Percentiles rank a stretch among this genome's conserved stretches.
phyloP scores from a whole-genome alignment of 2,888 invertebrate genomes.

The Cyaniris semiargus region DNA sequence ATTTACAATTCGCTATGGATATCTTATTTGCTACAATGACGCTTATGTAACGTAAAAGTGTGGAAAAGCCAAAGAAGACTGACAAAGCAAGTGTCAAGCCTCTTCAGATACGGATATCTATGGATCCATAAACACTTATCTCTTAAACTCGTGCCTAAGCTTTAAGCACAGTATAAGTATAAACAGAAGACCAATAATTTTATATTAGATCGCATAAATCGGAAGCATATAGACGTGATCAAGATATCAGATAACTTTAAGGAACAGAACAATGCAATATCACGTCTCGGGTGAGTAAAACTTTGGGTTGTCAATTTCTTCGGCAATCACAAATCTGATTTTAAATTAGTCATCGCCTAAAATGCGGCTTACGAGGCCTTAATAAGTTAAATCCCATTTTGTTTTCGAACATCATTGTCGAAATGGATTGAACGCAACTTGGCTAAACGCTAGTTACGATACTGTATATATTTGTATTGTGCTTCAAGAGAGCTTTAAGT shows the following conservation, averaged over 20 bases:
- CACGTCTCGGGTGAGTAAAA: no score
- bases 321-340: no score
- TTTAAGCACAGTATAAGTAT: background rate
- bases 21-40: background rate
- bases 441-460: background rate
- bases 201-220: background rate
- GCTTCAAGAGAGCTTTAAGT: background rate
- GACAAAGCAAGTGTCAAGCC: background rate
- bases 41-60: constrained; percentile 1
- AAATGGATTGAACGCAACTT: background rate
- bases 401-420: background rate
- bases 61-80: background rate
- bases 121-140: constrained; percentile 6
- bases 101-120: constrained; percentile 4
- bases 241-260: no score
- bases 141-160: background rate
- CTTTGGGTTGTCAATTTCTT: no score
- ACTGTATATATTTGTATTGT: background rate
- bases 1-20: constrained; percentile 12
- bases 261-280: no score
- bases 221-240: no score
- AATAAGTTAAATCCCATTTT: background rate
- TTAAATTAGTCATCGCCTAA: no score
- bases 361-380: no score
- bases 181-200: background rate